Evolutionary conservation across 37 sponge, comb jelly and placozoan species (phyloP).

Genomic region (Halichondria panicea): DNA sequence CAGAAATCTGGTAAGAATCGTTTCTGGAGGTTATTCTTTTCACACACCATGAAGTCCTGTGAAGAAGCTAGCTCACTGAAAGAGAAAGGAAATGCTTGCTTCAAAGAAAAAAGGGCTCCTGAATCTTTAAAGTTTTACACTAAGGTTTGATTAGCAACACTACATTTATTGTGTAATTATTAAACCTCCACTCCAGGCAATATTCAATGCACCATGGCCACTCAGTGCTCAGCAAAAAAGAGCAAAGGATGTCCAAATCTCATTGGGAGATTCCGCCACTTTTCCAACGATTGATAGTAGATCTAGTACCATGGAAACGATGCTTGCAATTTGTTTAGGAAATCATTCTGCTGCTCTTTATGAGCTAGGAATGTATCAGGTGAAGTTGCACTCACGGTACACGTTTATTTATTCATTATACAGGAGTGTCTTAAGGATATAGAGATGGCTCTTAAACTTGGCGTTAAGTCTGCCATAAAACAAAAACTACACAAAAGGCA

Average conservation of each 20-base stretch:
- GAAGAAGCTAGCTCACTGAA: slow-evolving; percentile 11
- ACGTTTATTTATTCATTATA: not conserved
- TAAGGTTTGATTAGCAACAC: slow-evolving; percentile 2
- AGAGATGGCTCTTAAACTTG: slow-evolving; percentile 3
- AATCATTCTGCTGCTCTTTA: slow-evolving; percentile 53
- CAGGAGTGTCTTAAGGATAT: slow-evolving; percentile 49
- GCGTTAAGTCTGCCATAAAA: not conserved
- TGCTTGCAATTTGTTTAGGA: slow-evolving; percentile 41
- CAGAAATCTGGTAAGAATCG: too few species aligned
- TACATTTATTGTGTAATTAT: not conserved
- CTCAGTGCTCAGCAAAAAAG: not conserved
- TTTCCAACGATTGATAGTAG: not conserved
- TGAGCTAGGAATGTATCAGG: slow-evolving; percentile 41
- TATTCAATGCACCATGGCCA: slow-evolving; percentile 13
- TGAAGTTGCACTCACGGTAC: not conserved
- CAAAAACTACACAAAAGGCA: slow-evolving; percentile 25
- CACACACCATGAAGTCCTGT: slow-evolving; percentile 25
- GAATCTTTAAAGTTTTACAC: slow-evolving; percentile 24
- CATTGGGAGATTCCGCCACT: too few species aligned
- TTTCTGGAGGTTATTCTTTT: too few species aligned
- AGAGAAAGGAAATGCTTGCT: slow-evolving; percentile 21
- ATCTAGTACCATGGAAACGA: not conserved
- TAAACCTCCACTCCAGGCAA: not conserved
- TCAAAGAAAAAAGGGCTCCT: not conserved
- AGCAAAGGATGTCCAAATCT: not conserved